Conservation (phyloP, 2,113 vertebrate species). For the Lucifuga dentata region DNA sequence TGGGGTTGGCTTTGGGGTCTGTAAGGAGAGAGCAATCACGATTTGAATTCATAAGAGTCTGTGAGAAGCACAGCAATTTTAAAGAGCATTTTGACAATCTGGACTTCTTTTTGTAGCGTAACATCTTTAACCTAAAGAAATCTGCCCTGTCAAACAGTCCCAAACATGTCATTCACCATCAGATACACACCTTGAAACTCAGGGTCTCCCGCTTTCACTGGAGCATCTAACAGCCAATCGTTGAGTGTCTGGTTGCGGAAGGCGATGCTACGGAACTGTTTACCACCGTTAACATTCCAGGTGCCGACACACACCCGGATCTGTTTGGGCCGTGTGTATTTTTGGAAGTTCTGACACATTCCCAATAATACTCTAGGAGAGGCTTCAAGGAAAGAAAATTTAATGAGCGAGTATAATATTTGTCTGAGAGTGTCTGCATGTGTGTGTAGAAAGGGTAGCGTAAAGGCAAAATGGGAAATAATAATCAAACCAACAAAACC, state of each 20-base stretch:
- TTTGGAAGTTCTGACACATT: conserved; percentile 97
- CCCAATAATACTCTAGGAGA: conserved; percentile 93
- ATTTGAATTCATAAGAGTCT: background rate
- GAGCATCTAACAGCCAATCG: conserved; percentile 97
- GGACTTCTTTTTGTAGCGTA: too few species aligned
- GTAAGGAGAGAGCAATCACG: conserved; percentile 1
- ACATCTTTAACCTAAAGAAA: background rate
- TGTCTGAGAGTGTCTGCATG: background rate
- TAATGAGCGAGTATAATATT: conserved; percentile 2
- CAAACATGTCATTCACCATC: background rate
- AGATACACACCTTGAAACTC: conserved; percentile 95
- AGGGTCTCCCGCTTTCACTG: conserved; percentile 88
- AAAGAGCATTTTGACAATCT: too few species aligned
- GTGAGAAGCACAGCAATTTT: background rate
- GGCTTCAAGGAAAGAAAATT: conserved; percentile 78
- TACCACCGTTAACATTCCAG: conserved; percentile 98
- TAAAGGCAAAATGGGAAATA: background rate
- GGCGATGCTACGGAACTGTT: conserved; percentile 97
- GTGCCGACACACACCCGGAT: conserved; percentile 93
- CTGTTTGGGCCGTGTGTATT: conserved; percentile 92
- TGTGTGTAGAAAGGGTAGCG: background rate
- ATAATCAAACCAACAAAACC: conserved; percentile 2
- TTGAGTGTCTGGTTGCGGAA: conserved; percentile 98
- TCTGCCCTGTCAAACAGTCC: background rate
- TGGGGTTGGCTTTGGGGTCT: conserved; percentile 91